Evolutionary conservation across 2,888 invertebrate genomes (phyloP).

Genomic region (Chymomyza caudatula): DNA sequence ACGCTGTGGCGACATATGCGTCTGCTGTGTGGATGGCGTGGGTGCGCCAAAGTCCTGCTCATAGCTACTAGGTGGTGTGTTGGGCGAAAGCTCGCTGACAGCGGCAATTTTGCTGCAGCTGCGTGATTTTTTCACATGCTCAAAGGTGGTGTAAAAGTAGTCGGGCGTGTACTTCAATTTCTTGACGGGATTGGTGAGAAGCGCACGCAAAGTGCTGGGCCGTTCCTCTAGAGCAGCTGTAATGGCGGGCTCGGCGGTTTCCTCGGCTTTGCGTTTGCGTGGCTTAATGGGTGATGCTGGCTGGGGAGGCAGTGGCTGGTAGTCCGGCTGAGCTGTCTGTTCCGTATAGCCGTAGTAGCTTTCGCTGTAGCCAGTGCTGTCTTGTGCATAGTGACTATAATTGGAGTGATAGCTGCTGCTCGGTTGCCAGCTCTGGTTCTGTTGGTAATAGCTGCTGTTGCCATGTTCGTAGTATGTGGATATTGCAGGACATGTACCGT

Average conservation of each 20-base stretch:
- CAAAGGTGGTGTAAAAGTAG: conserved; percentile 73
- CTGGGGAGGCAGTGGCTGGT: conserved; percentile 41
- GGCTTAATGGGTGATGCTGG: conserved; percentile 36
- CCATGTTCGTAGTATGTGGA: conserved; percentile 56
- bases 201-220: conserved; percentile 80
- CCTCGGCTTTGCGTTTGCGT: conserved; percentile 55
- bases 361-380: conserved; percentile 23
- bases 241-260: conserved; percentile 41
- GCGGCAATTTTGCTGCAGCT: conserved; percentile 30
- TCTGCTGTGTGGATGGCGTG: conserved; percentile 59
- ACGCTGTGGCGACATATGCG: conserved; percentile 70
- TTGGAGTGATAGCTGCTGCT: neutral
- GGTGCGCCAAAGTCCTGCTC: conserved; percentile 59
- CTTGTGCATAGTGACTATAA: conserved; percentile 10
- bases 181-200: conserved; percentile 79
- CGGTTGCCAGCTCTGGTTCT: conserved; percentile 24
- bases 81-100: conserved; percentile 22
- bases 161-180: conserved; percentile 76
- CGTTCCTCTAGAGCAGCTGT: conserved; percentile 57
- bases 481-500: conserved; percentile 33
- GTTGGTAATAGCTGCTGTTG: conserved; percentile 38
- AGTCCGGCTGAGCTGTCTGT: conserved; percentile 32
- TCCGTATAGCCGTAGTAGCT: conserved; percentile 17
- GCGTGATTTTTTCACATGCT: conserved; percentile 51
- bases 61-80: conserved; percentile 61